Base-by-base conservation (phyloP, 2,113 vertebrate genomes). In the Lampris megalopsis region DNA sequence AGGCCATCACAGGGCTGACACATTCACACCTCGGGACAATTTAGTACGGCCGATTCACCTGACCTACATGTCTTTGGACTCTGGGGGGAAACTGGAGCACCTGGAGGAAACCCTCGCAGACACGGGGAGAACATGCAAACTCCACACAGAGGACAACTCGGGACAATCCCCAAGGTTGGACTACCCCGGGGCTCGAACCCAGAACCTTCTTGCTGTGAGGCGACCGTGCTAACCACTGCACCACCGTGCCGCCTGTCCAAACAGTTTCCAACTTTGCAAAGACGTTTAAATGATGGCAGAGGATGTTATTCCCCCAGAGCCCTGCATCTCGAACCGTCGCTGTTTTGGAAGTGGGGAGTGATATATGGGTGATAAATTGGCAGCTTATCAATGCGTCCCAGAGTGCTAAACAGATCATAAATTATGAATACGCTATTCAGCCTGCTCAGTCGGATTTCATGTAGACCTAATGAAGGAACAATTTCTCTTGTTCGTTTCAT, bases 361-460 rank as follows among this genome's bases (percentile, higher is more conserved):
- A 50, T 42, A 58, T 5, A 43, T 37, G 24, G 24, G 24, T 24
- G 70, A 76, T 83, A 76, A 89, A 36, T 2, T 36, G 35, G 63
- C 63, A 73, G 69, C 54, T 84, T 62, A 75, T 79, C 59, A 76
- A 65, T 78, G 65, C 69, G 81, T 63, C 68, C 68, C 40, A 79
- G 61, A 74, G 43, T 42, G 13, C 52, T 54, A 56, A 82, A 40
- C 63, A 53, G 68, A 60, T 63, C 37, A 50, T 83, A 1, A 70
- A 84, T 86, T 63, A 79, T 86, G 80, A 61, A 88, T 68, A 47
- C n/a, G 47, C 61, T 78, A 53, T 73, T 89, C 71, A 79, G 73
- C 52, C 70, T 3, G 52, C 5, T 11, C 42, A 41, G 8, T 50
- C 48, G 1, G 5, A 50, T 50, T 3, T 2, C 48, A 36, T 72